Percentiles rank a stretch among this genome's conserved stretches.
These are phyloP conservation scores for Phalacrocorax brasilianus DNA, from an alignment of 2,113 vertebrate genomes.

Conservation along the genomic window DNA sequence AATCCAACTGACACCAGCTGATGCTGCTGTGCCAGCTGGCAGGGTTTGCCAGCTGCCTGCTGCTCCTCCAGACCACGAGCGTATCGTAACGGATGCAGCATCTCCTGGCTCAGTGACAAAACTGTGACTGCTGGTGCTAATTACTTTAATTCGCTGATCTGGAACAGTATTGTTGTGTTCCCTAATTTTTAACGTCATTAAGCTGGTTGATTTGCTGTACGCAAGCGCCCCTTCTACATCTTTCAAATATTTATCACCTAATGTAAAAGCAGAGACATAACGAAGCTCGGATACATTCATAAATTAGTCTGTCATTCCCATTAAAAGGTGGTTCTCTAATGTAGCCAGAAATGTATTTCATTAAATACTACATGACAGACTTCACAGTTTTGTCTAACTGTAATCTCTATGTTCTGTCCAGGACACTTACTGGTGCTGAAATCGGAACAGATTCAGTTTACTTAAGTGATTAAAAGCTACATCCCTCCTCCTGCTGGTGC, in stretches of 20 bases:
- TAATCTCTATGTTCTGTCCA: constrained; percentile 49
- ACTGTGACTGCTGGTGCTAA: constrained; percentile 13
- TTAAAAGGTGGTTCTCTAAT: constrained; percentile 58
- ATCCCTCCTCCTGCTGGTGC: not conserved
- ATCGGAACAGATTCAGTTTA: constrained; percentile 68
- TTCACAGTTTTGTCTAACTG: constrained; percentile 61
- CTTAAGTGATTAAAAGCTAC: constrained; percentile 56
- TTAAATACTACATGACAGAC: constrained; percentile 43
- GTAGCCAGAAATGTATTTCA: constrained; percentile 46
- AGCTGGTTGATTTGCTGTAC: constrained; percentile 17
- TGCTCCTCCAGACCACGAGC: not conserved
- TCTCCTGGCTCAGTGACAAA: constrained; percentile 30
- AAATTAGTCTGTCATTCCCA: constrained; percentile 26
- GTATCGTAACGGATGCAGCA: not conserved
- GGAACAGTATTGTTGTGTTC: not conserved
- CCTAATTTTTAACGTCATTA: not conserved
- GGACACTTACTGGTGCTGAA: constrained; percentile 62
- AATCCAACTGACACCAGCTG: not conserved
- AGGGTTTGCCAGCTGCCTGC: not conserved
- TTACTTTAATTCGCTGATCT: not conserved
- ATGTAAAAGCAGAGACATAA: not conserved
- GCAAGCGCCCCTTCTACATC: not conserved
- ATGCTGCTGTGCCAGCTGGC: not conserved
- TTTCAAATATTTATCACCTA: not conserved
- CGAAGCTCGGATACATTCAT: not conserved